phyloP scores from a whole-genome alignment of 2,888 invertebrate species.

The Caenorhabditis parvicauda region DNA sequence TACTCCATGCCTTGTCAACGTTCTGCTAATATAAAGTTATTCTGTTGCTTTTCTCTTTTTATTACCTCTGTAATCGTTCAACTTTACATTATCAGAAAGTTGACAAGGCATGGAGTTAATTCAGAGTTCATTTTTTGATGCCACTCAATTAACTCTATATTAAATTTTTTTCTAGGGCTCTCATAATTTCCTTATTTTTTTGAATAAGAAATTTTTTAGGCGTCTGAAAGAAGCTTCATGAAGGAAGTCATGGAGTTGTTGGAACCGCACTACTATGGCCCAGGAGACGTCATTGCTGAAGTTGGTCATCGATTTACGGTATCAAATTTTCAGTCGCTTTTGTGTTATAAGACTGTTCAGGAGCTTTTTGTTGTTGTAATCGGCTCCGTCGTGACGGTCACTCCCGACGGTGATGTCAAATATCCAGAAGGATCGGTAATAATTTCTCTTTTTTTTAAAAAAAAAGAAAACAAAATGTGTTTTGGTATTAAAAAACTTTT shows the following conservation, averaged over 20 bases:
- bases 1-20: not conserved
- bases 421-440: conserved; percentile 17
- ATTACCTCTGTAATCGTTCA: no score
- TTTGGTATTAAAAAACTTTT: not conserved
- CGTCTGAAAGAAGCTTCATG: conserved; percentile 20
- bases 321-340: not conserved
- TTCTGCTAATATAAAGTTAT: no score
- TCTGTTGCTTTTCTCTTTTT: no score
- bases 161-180: no score
- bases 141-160: no score
- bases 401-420: conserved; percentile 17
- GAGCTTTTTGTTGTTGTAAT: conserved; percentile 20
- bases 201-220: conserved; percentile 11
- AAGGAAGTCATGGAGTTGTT: conserved; percentile 15
- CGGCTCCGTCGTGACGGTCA: conserved; percentile 18
- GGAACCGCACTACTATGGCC: conserved; percentile 24
- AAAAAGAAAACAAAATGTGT: not conserved
- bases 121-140: not conserved
- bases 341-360: conserved; percentile 5
- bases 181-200: no score
- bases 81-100: no score
- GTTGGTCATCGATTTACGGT: conserved; percentile 31
- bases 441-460: not conserved
- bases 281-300: conserved; percentile 32
- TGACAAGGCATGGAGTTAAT: no score